Base-by-base conservation (phyloP, 2,113 vertebrate species). In the Siniperca chuatsi region DNA sequence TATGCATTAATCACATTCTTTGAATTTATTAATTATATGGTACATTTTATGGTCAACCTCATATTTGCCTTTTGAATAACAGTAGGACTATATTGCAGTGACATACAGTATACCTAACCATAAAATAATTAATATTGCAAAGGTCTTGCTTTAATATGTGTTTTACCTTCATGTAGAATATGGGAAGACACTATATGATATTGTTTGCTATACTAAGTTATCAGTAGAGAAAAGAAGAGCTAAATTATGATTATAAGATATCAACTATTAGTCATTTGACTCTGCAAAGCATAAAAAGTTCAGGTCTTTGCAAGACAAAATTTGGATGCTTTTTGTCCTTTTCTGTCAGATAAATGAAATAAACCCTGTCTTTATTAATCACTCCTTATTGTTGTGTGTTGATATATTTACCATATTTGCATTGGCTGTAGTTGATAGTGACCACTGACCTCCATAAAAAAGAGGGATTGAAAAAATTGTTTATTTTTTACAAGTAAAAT, bases 281-380 rank as follows among this genome's bases (percentile, higher is more conserved):
- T 79, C 66, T 69, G 52, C 54, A 81, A 82, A 83, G 82, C 44
- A 81, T 68, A 62, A 12, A 48, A 60, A 57, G 21, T 46, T 75
- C 44, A 73, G 46, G 42, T 67, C 29, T 74, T 55, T 73, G 58
- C 18, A 10, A 78, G 58, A 78, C 9, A 70, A 70, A 61, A n/a
- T 73, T 75, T 79, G 25, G 15, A 70, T 72, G 12, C 4, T 75
- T 73, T 82, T 79, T 81, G 74, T 90, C 61, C 40, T 87, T 88
- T 90, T 82, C 40, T 86, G 71, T 82, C 55, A 85, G 58, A 92
- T 85, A n/a, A 87, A 78, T 80, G 25, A 75, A 94, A 93, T 92
- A 92, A 92, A 93, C 21, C 72, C n/a, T 67, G 72, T 83, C 82
- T 92, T 92, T 88, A 89, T 83, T 79, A 92, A 87, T 85, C 72